A percentile compares a stretch with the other conserved stretches of the same genome.
phyloP scores from a whole-genome alignment of 2,797 vertebrate species.

The Pogonophryne albipinna region DNA sequence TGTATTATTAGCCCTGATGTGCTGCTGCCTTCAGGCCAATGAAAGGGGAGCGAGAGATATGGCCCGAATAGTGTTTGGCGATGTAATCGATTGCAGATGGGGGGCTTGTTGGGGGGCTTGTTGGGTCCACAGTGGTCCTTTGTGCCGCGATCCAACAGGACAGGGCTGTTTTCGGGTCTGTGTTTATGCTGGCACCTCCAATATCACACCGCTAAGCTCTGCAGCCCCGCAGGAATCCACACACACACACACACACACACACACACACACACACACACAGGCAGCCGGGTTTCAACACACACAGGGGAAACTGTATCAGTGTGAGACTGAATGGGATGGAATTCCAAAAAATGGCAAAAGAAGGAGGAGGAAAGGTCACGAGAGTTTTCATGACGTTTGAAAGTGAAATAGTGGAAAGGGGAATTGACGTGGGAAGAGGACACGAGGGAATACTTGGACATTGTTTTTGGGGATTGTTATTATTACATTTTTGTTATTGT shows the following conservation, averaged over 20 bases:
- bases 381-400: background rate
- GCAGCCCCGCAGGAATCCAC: conserved; percentile 66
- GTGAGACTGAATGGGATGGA: conserved; percentile 1
- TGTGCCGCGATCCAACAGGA: conserved; percentile 73
- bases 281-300: conserved; percentile 40
- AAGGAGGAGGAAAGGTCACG: background rate
- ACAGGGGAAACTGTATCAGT: conserved; percentile 35
- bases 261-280: conserved; percentile 30
- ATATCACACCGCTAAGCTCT: conserved; percentile 64
- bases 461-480: too few relatives aligned
- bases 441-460: too few relatives aligned
- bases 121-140: conserved; percentile 77
- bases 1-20: conserved; percentile 68
- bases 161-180: conserved; percentile 57
- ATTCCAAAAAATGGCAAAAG: background rate
- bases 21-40: conserved; percentile 68
- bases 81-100: conserved; percentile 82
- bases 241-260: conserved; percentile 33
- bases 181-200: conserved; percentile 70
- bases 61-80: conserved; percentile 66
- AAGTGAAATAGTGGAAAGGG: conserved; percentile 7
- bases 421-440: background rate
- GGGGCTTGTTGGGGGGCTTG: conserved; percentile 73
- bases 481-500: too few relatives aligned
- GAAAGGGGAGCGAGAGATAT: conserved; percentile 65